Conservation (phyloP, 2,797 vertebrate genomes). For the Girardinus metallicus region DNA sequence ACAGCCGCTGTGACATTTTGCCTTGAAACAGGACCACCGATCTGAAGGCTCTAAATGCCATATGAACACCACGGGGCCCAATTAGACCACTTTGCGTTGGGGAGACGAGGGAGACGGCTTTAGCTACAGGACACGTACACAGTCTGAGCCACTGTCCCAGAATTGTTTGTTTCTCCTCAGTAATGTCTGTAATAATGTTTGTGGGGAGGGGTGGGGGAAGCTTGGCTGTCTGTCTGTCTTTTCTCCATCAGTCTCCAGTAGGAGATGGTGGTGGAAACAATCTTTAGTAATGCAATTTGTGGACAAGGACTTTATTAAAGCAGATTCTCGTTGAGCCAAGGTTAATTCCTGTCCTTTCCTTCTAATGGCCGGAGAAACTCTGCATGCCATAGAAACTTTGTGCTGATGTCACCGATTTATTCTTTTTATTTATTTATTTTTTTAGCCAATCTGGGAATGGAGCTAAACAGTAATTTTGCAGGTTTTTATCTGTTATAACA, state of each 20-base stretch:
- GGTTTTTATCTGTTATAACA: background rate
- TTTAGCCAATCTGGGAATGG: background rate
- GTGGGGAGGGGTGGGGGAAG: conserved; percentile 14
- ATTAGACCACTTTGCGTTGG: conserved; percentile 70
- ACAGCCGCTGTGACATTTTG: conserved; percentile 71
- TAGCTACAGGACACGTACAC: conserved; percentile 14
- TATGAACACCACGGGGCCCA: conserved; percentile 70
- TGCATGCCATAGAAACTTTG: background rate
- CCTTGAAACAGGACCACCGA: conserved; percentile 40
- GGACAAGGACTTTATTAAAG: conserved; percentile 60
- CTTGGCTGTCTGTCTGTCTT: conserved; percentile 45
- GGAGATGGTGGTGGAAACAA: conserved; percentile 34
- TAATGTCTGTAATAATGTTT: conserved; percentile 69
- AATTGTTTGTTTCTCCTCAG: conserved; percentile 66
- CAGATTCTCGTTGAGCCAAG: conserved; percentile 55
- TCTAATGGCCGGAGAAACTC: conserved; percentile 40
- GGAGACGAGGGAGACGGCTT: conserved; percentile 15
- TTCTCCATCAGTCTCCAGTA: conserved; percentile 40
- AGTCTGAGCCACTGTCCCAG: conserved; percentile 36
- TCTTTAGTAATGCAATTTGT: conserved; percentile 65
- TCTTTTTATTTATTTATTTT: background rate
- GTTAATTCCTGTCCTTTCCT: conserved; percentile 61
- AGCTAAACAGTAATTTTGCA: background rate
- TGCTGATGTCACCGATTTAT: background rate
- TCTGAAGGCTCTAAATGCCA: conserved; percentile 74